A percentile compares a stretch with the other conserved stretches of the same genome.
phyloP scores from a whole-genome alignment of 64 coral and sea anemone genomes.

The Montipora cactus region DNA sequence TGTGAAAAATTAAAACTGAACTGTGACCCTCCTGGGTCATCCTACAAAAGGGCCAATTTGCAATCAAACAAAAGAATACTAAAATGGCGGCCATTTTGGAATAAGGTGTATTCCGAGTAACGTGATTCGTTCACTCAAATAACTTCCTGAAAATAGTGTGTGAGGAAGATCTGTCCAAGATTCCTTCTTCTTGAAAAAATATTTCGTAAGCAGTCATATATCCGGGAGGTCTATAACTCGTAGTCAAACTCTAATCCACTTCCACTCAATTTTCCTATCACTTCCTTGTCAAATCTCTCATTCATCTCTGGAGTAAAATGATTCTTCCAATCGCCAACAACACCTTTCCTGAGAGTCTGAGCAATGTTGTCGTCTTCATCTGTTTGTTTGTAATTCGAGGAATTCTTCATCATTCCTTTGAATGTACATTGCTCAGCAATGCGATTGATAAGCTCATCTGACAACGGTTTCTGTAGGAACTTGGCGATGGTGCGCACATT shows the following conservation, averaged over 20 bases:
- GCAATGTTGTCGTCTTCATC: not conserved
- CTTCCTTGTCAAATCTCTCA: not conserved
- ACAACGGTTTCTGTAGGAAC: not conserved
- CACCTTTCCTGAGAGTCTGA: constrained; percentile 5
- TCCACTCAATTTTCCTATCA: not conserved
- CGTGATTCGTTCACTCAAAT: too few species aligned
- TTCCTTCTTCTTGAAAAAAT: too few species aligned
- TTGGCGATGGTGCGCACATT: not conserved
- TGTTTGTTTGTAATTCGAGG: not conserved
- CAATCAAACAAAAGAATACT: too few species aligned
- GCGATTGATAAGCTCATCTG: not conserved
- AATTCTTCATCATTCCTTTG: not conserved
- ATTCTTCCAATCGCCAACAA: constrained; percentile 56
- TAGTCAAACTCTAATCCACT: not conserved
- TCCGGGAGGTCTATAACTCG: too few species aligned
- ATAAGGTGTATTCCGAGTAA: too few species aligned
- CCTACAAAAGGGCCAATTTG: too few species aligned
- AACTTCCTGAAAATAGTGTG: too few species aligned
- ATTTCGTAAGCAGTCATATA: too few species aligned
- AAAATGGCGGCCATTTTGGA: too few species aligned
- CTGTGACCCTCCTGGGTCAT: too few species aligned
- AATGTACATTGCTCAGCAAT: not conserved
- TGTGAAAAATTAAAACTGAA: too few species aligned
- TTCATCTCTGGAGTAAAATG: constrained; percentile 36
- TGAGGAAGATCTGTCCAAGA: too few species aligned